phyloP scores from a whole-genome alignment of 2,888 invertebrate species.

The Rhopalosiphum nymphaeae region DNA sequence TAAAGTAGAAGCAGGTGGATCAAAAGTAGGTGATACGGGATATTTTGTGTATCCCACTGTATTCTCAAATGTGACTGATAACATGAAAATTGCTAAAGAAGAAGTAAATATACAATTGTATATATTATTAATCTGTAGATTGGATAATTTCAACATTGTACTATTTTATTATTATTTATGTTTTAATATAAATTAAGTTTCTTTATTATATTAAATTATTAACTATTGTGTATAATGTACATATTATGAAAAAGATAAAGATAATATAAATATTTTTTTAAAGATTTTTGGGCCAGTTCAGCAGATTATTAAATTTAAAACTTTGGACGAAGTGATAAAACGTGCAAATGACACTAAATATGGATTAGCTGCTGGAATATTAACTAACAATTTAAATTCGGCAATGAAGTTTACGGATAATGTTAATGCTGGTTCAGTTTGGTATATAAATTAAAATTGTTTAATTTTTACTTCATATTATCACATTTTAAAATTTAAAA shows the following conservation, averaged over 20 bases:
- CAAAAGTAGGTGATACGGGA: conserved; percentile 78
- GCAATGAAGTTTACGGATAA: conserved; percentile 80
- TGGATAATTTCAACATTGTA: conserved; percentile 87
- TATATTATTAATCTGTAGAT: conserved; percentile 74
- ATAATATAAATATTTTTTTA: too few species aligned
- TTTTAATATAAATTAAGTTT: conserved; percentile 78
- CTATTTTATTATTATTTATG: conserved; percentile 75
- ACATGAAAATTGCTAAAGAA: conserved; percentile 87
- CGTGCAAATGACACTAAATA: conserved; percentile 91
- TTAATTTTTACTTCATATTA: background rate
- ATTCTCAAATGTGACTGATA: conserved; percentile 85
- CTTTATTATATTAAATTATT: background rate
- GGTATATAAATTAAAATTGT: conserved; percentile 70
- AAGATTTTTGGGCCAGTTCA: conserved; percentile 97
- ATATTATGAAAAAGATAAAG: too few species aligned
- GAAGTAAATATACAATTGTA: conserved; percentile 74
- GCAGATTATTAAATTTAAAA: conserved; percentile 89
- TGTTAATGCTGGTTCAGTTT: conserved; percentile 82
- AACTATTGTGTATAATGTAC: background rate
- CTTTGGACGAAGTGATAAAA: conserved; percentile 86
- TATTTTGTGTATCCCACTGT: conserved; percentile 92
- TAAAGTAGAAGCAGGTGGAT: conserved; percentile 82
- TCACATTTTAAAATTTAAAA: background rate
- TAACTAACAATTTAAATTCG: conserved; percentile 91
- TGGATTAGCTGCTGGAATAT: conserved; percentile 93